phyloP scores from a whole-genome alignment of 2,888 invertebrate species.

The Barypeithes pellucidus region DNA sequence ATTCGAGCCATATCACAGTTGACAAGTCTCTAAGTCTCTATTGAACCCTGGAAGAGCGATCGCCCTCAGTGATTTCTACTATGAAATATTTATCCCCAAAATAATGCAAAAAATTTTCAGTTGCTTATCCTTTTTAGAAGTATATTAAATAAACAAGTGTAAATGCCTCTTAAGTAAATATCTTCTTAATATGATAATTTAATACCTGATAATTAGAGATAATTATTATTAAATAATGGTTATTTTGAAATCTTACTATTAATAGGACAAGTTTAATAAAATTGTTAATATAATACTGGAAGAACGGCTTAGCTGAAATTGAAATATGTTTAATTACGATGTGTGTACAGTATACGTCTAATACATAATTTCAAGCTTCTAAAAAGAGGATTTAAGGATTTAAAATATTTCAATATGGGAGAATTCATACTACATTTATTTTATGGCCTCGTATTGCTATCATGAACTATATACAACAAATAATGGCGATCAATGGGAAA shows the following conservation, averaged over 20 bases:
- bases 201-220: conserved; percentile 24
- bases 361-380: conserved; percentile 1
- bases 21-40: background rate
- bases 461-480: no score
- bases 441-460: no score
- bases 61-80: no score
- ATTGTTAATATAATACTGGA: conserved; percentile 16
- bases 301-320: conserved; percentile 11
- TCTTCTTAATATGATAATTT: conserved; percentile 35
- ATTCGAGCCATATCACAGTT: no score
- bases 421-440: no score
- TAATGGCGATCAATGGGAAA: no score
- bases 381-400: no score
- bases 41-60: no score
- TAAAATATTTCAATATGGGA: no score
- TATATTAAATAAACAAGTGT: conserved; percentile 7
- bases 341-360: conserved; percentile 12
- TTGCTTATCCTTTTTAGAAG: background rate
- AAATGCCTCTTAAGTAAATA: conserved; percentile 11
- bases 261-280: conserved; percentile 26
- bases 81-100: no score
- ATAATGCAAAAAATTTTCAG: no score
- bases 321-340: conserved; percentile 1
- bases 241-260: conserved; percentile 17
- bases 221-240: conserved; percentile 27